These are phyloP conservation scores for Acanthosepion lycidas DNA, from an alignment of 2,888 invertebrate genomes.

Conservation along the genomic window DNA sequence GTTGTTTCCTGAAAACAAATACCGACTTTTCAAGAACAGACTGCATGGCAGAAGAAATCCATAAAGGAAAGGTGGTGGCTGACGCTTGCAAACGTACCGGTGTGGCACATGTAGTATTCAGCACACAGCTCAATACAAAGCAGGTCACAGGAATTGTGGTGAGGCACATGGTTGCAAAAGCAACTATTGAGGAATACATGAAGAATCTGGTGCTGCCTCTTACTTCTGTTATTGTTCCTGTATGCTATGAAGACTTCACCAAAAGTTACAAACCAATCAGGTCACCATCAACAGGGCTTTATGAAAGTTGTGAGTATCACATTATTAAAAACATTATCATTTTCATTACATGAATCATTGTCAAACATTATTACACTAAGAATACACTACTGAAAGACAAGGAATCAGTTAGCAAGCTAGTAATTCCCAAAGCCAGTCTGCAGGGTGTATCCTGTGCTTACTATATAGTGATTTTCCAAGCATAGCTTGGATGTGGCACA, in stretches of 20 bases:
- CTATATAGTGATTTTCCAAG: too few relatives aligned
- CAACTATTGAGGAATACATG: constrained; percentile 67
- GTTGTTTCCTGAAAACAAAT: constrained; percentile 66
- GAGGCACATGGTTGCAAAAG: constrained; percentile 70
- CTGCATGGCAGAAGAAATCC: constrained; percentile 64
- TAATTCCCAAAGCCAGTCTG: too few relatives aligned
- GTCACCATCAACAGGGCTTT: constrained; percentile 48
- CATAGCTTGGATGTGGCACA: too few relatives aligned
- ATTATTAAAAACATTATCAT: too few relatives aligned
- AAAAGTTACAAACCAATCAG: constrained; percentile 50
- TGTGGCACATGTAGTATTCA: constrained; percentile 66
- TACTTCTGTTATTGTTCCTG: constrained; percentile 67
- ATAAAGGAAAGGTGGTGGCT: constrained; percentile 65
- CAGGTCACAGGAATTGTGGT: constrained; percentile 64
- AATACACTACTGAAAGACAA: too few relatives aligned
- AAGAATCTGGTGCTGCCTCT: constrained; percentile 60
- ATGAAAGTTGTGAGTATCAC: background rate
- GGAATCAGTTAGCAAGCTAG: too few relatives aligned
- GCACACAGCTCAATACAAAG: constrained; percentile 67
- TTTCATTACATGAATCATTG: too few relatives aligned
- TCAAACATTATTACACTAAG: too few relatives aligned
- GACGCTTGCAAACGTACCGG: constrained; percentile 62
- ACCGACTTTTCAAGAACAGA: constrained; percentile 64
- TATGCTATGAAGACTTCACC: constrained; percentile 67
- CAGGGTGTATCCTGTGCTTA: too few relatives aligned